phyloP scores from a whole-genome alignment of 2,888 invertebrate species.

The Cataglyphis altisquamis region DNA sequence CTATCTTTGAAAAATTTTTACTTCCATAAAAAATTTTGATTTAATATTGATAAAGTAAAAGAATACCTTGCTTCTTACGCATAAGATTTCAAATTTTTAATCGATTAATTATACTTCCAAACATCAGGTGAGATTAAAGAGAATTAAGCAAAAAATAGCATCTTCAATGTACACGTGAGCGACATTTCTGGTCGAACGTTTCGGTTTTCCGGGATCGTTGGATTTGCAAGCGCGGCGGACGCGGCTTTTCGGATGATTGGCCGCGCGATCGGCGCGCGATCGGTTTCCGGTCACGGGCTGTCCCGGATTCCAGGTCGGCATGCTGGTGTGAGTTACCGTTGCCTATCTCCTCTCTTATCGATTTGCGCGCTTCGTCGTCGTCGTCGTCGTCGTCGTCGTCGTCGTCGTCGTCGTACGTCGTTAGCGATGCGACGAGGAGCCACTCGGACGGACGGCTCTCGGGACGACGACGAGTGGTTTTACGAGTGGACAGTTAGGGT shows the following conservation, averaged over 20 bases:
- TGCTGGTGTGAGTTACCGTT: constrained; percentile 62
- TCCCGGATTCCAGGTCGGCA: constrained; percentile 76
- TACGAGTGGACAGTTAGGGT: constrained; percentile 71
- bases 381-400: constrained; percentile 67
- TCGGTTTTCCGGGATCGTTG: constrained; percentile 78
- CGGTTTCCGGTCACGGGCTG: constrained; percentile 82
- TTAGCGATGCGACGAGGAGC: constrained; percentile 69
- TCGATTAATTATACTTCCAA: neutral
- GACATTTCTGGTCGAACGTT: constrained; percentile 69
- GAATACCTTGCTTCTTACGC: neutral
- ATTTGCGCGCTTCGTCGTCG: constrained; percentile 65
- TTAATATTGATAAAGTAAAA: neutral
- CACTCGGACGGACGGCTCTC: constrained; percentile 54
- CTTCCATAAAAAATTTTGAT: neutral
- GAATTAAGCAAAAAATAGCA: neutral
- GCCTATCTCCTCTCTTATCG: constrained; percentile 69
- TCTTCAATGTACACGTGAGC: constrained; percentile 41
- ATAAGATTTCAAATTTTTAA: neutral
- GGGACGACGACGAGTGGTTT: constrained; percentile 63
- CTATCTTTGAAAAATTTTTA: neutral
- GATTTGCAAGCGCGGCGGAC: constrained; percentile 78
- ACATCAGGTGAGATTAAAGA: neutral
- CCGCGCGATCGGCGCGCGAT: constrained; percentile 79
- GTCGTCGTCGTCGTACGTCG: constrained; percentile 65
- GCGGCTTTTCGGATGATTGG: constrained; percentile 79